Evolutionary conservation across 2,888 invertebrate species (phyloP), one percentile per base, ranked within the genome.

Genomic region (Volucella zonaria): DNA sequence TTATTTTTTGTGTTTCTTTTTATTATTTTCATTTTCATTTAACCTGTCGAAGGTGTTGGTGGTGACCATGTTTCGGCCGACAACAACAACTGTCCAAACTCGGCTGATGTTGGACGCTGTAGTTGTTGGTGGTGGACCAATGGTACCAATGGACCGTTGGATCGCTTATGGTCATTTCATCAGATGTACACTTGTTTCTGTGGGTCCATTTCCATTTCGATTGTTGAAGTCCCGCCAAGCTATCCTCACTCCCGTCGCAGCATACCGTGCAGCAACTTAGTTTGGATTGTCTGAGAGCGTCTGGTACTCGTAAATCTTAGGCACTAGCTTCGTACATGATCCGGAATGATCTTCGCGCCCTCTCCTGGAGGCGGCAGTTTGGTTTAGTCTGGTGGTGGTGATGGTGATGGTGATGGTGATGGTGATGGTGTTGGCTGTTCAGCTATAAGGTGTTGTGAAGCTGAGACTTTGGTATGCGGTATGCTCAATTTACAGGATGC

Each of bases 21-120:
- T 73, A 54, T 81, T 71, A 38, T 71, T 81, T 71, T 85, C 58
- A 67, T 81, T 85, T 81, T 85, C 76, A 81, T 81, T 81, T 90
- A 91, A 91, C 90, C 91, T 91, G 90, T 91, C 91, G 90, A 89
- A 91, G 91, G 91, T 91, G 91, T 91, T 91, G 91, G 90, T 90
- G 91, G 91, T 91, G 91, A 91, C 90, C 91, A 90, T 91, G 91
- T 90, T 90, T 87, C 76, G 85, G 67, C 81, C 77, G 64, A 73
- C 85, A 76, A 67, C 67, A 73, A 59, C 74, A 62, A 45, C 70
- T 45, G 59, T 56, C 56, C 59, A 15, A 14, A n/a, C 42, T 23
- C n/a, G 42, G 73, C 38, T 52, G 61, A 45, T 56, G 15, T 4
- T 15, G 18, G 10, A 15, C 47, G 64, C 49, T 73, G 62, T 61